phyloP scores from a whole-genome alignment of 2,113 vertebrate genomes.

The Xiphorhynchus elegans region DNA sequence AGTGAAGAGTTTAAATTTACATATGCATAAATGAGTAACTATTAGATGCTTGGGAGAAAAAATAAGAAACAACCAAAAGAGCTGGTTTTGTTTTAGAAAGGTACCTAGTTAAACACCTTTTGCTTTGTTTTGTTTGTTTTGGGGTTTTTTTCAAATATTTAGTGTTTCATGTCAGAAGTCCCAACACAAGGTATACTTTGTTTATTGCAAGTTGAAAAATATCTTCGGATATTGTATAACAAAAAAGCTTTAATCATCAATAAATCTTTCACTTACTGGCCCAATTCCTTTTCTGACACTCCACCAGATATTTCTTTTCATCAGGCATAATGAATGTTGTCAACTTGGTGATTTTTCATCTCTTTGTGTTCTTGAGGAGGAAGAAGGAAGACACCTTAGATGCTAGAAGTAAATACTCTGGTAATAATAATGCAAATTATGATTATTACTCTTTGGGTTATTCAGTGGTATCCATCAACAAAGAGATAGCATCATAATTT shows the following conservation, averaged over 20 bases:
- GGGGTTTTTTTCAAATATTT: slow-evolving; percentile 6
- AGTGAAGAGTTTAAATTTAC: not conserved
- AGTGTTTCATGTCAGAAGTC: slow-evolving; percentile 14
- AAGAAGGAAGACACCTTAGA: slow-evolving; percentile 39
- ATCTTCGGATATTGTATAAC: slow-evolving; percentile 44
- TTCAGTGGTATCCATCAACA: slow-evolving; percentile 83
- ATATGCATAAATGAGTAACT: not conserved
- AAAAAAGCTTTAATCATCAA: slow-evolving; percentile 23
- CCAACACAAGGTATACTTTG: not conserved
- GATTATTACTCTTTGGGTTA: slow-evolving; percentile 84
- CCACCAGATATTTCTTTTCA: not conserved
- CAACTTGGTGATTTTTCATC: slow-evolving; percentile 67
- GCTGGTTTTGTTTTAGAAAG: not conserved
- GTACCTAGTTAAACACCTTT: slow-evolving; percentile 5
- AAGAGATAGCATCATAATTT: slow-evolving; percentile 76
- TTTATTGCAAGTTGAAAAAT: not conserved
- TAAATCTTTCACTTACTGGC: slow-evolving; percentile 28
- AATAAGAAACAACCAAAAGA: not conserved
- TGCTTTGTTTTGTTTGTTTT: not conserved
- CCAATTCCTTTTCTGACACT: slow-evolving; percentile 34
- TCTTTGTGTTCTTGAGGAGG: slow-evolving; percentile 62
- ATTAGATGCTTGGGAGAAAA: not conserved
- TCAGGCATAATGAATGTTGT: slow-evolving; percentile 63
- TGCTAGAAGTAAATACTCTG: slow-evolving; percentile 77
- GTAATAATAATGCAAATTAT: slow-evolving; percentile 4